phyloP scores from a whole-genome alignment of 2,113 vertebrate genomes.

The Anolis sagrei region DNA sequence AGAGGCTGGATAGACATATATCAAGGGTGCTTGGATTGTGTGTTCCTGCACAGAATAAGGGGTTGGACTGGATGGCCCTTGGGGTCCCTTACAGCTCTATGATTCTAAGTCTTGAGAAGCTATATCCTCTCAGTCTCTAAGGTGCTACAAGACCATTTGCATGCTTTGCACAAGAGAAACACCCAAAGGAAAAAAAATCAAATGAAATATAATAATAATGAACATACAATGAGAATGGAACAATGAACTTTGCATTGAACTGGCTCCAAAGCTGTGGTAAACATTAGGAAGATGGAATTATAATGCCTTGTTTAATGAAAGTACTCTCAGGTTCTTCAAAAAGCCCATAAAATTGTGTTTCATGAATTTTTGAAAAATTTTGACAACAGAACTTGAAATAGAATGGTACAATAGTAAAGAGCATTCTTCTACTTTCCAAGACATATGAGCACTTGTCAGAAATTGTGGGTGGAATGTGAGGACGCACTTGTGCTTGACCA shows the following conservation, averaged over 20 bases:
- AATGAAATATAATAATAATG: not conserved
- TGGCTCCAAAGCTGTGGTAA: not conserved
- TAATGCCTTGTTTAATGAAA: not conserved
- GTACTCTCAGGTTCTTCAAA: not conserved
- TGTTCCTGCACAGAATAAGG: too few relatives aligned
- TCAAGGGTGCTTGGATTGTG: too few relatives aligned
- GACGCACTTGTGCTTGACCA: not conserved
- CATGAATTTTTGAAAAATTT: not conserved
- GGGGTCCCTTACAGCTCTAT: too few relatives aligned
- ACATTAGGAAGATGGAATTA: not conserved
- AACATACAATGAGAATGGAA: not conserved
- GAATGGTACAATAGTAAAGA: not conserved
- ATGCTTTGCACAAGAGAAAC: too few relatives aligned
- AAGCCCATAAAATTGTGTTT: not conserved
- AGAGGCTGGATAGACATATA: too few relatives aligned
- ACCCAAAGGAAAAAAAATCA: not conserved
- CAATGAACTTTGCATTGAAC: not conserved
- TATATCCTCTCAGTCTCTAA: too few relatives aligned
- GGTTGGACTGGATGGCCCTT: too few relatives aligned
- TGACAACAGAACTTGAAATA: not conserved
- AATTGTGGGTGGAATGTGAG: not conserved
- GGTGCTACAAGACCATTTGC: too few relatives aligned
- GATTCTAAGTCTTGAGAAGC: too few relatives aligned
- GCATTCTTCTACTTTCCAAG: not conserved
- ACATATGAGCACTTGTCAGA: rapidly evolving